Evolutionary conservation across 1,140 invertebrate genomes (phyloP).

Genomic region (Ephestia elutella): DNA sequence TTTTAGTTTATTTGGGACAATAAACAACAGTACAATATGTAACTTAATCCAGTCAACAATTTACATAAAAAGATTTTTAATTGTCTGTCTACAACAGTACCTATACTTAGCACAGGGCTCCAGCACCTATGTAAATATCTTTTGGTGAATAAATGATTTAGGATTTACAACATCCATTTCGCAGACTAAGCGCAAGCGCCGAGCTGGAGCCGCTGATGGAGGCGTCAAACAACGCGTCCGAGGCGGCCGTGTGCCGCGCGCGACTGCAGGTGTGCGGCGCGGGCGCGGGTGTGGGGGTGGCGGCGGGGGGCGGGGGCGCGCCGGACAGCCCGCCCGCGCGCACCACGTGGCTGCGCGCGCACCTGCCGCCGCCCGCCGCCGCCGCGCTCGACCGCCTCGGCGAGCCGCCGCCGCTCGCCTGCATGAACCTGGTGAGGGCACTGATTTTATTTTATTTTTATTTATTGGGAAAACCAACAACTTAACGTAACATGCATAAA

Average conservation of each 20-base stretch:
- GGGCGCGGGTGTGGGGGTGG: conserved; percentile 19
- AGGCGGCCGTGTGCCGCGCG: conserved; percentile 36
- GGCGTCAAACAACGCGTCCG: conserved; percentile 23
- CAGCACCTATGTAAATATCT: too few species aligned
- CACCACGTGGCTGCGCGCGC: conserved; percentile 50
- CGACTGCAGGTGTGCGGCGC: conserved; percentile 43
- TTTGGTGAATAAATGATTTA: too few species aligned
- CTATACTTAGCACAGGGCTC: too few species aligned
- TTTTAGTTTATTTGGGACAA: too few species aligned
- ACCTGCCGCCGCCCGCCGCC: conserved; percentile 45
- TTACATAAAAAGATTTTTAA: too few species aligned
- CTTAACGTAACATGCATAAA: too few species aligned
- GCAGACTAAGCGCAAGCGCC: conserved; percentile 41
- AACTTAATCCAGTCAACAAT: too few species aligned
- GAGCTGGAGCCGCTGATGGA: conserved; percentile 42
- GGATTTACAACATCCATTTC: neutral
- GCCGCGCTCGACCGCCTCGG: conserved; percentile 40
- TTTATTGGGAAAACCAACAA: too few species aligned
- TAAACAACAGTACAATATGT: too few species aligned
- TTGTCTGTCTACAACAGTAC: too few species aligned
- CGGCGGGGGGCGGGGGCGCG: conserved; percentile 22
- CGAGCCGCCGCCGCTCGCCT: conserved; percentile 34
- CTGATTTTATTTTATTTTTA: neutral
- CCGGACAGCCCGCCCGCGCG: conserved; percentile 32
- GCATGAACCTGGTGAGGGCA: conserved; percentile 44